Evolutionary conservation across 2,888 invertebrate species (phyloP).

Genomic region (Prosopocoilus inquinatus): DNA sequence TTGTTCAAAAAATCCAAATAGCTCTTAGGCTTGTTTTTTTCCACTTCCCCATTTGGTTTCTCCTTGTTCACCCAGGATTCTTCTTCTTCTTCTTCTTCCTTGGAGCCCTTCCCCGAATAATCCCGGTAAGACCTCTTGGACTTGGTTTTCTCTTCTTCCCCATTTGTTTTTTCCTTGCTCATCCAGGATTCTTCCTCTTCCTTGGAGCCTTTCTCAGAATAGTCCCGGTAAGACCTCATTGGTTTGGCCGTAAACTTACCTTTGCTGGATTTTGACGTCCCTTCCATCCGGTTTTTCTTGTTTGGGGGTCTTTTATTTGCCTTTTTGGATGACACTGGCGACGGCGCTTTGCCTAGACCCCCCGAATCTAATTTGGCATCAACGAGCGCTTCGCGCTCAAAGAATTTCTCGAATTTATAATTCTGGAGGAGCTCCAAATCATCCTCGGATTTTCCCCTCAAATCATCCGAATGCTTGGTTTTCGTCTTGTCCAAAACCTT

Average conservation of each 20-base stretch:
- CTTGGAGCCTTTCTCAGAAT: conserved; percentile 8
- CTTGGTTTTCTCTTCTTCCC: conserved; percentile 15
- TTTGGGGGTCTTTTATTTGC: conserved; percentile 3
- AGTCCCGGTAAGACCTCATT: conserved; percentile 30
- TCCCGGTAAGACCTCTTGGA: conserved; percentile 30
- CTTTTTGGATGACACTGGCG: conserved; percentile 16
- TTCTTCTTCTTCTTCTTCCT: conserved; percentile 23
- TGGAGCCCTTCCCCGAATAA: conserved; percentile 9
- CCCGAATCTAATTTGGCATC: neutral
- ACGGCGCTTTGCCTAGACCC: conserved; percentile 6
- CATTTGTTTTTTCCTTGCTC: conserved; percentile 20
- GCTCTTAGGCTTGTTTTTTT: conserved; percentile 27
- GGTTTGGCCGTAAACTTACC: conserved; percentile 24
- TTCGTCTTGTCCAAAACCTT: conserved; percentile 18
- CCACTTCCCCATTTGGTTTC: conserved; percentile 1
- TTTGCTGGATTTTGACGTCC: conserved; percentile 19
- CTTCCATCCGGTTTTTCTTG: conserved; percentile 19
- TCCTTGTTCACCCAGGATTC: conserved; percentile 36
- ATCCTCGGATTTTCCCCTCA: conserved; percentile 25
- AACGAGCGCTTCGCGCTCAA: conserved; percentile 6
- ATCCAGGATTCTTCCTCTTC: conserved; percentile 42
- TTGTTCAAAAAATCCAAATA: conserved; percentile 39
- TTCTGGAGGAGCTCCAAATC: conserved; percentile 31
- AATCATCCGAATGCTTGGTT: neutral
- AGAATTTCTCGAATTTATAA: conserved; percentile 31